A percentile compares a stretch with the other conserved stretches of the same genome.
Evolutionary conservation across 2,797 vertebrate species (phyloP).

Genomic region (Erethizon dorsatum): DNA sequence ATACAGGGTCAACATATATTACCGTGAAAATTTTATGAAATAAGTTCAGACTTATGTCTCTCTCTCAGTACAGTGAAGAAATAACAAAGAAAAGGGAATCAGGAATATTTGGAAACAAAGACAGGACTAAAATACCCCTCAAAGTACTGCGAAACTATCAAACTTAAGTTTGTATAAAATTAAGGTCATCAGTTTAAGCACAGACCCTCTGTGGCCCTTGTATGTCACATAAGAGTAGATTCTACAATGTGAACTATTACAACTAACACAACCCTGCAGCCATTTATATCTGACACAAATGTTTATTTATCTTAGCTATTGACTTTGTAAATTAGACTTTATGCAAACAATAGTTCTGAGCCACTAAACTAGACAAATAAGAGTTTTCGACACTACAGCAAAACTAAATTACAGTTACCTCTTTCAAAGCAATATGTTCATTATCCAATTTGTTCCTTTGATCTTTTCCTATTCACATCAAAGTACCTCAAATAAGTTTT

Average conservation of each 20-base stretch:
- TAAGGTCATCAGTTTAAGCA: neutral
- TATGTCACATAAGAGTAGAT: neutral
- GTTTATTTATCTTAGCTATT: constrained; percentile 87
- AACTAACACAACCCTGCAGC: neutral
- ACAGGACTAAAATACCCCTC: constrained; percentile 8
- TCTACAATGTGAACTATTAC: constrained; percentile 1
- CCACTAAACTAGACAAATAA: constrained; percentile 87
- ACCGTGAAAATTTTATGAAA: constrained; percentile 36
- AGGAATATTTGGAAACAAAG: neutral
- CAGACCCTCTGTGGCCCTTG: neutral
- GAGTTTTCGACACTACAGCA: constrained; percentile 59
- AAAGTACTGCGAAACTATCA: neutral
- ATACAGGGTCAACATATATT: neutral
- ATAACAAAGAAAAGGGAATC: constrained; percentile 21
- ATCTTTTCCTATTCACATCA: constrained; percentile 66
- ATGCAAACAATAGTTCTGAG: constrained; percentile 89
- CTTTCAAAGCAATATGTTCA: constrained; percentile 75
- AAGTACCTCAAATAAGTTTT: constrained; percentile 60
- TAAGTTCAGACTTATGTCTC: neutral
- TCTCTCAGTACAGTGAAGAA: constrained; percentile 4
- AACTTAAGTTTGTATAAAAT: neutral
- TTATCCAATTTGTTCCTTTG: constrained; percentile 73
- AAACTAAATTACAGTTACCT: constrained; percentile 70
- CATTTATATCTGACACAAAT: constrained; percentile 61
- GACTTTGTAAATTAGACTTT: constrained; percentile 88